Conservation (phyloP, 2,113 vertebrate genomes). For the Zingel zingel region DNA sequence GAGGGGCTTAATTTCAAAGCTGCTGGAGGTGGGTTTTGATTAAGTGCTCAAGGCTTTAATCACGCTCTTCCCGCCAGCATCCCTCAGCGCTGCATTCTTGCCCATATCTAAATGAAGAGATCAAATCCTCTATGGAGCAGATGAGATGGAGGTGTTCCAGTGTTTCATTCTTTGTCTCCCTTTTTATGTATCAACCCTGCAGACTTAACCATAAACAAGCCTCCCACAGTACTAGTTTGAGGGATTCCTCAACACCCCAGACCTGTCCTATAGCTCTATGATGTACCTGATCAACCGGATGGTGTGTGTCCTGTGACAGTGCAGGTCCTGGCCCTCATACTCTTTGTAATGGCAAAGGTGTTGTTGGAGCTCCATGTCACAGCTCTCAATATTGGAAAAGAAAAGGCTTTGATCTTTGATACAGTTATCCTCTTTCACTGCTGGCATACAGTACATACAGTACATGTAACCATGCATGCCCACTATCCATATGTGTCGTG, state of each 20-base stretch:
- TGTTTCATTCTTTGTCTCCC: conserved; percentile 28
- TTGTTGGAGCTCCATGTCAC: neutral
- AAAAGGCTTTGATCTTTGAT: neutral
- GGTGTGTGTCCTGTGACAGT: neutral
- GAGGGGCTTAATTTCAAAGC: conserved; percentile 75
- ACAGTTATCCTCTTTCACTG: neutral
- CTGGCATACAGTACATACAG: conserved; percentile 7
- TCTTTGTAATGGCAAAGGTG: conserved; percentile 8
- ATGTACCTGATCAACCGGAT: neutral
- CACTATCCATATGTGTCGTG: neutral
- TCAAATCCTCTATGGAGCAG: conserved; percentile 44
- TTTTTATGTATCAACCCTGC: conserved; percentile 31
- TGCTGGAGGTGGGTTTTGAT: conserved; percentile 72
- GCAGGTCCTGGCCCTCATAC: neutral
- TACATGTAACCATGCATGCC: neutral
- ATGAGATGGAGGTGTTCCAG: conserved; percentile 39
- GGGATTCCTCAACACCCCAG: neutral
- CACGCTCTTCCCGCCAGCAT: conserved; percentile 51
- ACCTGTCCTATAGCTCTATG: neutral
- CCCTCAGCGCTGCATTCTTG: conserved; percentile 57
- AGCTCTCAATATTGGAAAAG: neutral
- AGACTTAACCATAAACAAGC: neutral
- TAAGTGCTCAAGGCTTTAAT: conserved; percentile 68
- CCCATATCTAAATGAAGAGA: conserved; percentile 54
- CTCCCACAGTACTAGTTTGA: neutral